Conservation (phyloP, 2,113 vertebrate species). For the Brienomyrus brachyistius region DNA sequence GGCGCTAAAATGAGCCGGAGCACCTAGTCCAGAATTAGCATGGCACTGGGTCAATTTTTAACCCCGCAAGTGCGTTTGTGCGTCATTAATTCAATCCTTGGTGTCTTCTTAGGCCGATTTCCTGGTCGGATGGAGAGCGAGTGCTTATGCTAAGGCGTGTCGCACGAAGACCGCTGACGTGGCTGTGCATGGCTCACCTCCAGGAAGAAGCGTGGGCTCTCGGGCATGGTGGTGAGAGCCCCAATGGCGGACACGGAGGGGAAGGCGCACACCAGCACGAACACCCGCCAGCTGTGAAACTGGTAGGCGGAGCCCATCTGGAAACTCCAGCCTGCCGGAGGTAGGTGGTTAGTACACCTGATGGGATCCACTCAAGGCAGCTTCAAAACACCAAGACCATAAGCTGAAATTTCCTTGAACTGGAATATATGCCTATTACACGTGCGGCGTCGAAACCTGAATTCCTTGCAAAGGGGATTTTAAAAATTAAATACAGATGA, state of each 20-base stretch:
- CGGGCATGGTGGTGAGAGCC: conserved; percentile 89
- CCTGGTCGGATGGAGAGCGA: background rate
- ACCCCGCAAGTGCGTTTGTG: background rate
- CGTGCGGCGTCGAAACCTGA: background rate
- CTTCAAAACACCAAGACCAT: background rate
- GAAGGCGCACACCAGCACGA: conserved; percentile 91
- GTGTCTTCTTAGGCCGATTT: background rate
- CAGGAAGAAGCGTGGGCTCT: conserved; percentile 92
- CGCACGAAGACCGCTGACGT: background rate
- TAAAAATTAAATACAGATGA: background rate
- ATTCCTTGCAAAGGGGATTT: background rate
- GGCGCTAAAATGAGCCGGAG: background rate
- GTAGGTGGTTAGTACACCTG: conserved; percentile 4
- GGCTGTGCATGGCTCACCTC: conserved; percentile 64
- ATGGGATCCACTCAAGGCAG: background rate
- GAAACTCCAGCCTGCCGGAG: conserved; percentile 85
- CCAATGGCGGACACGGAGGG: conserved; percentile 91
- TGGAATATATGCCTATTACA: background rate
- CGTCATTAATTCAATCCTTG: background rate
- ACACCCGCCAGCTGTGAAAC: conserved; percentile 98
- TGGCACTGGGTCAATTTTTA: background rate
- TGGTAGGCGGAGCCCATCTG: conserved; percentile 98
- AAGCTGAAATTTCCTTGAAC: background rate
- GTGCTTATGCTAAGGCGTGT: background rate
- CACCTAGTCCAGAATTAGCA: background rate